These are phyloP conservation scores for Phasia obesa DNA, from an alignment of 2,888 invertebrate species.

Conservation along the genomic window DNA sequence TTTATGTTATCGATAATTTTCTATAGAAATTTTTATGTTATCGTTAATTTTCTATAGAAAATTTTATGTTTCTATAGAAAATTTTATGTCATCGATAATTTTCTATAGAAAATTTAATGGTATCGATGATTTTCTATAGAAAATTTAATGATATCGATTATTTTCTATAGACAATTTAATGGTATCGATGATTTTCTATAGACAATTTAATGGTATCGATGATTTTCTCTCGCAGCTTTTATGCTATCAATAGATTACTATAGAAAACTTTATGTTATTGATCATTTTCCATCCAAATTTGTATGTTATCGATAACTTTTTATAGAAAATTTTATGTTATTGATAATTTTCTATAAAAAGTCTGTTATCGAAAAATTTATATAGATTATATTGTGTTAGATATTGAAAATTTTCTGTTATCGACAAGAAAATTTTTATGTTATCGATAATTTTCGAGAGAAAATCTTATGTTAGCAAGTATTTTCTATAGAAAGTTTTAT, in stretches of 20 bases:
- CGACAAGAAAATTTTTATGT: too few relatives aligned
- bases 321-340: too few relatives aligned
- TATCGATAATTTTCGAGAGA: too few relatives aligned
- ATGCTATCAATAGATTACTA: neutral
- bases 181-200: neutral
- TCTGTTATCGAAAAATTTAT: too few relatives aligned
- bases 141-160: neutral
- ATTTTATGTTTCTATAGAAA: neutral
- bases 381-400: too few relatives aligned
- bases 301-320: too few relatives aligned
- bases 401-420: too few relatives aligned
- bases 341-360: too few relatives aligned
- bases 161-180: neutral
- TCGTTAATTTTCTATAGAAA: neutral
- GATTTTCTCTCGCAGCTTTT: neutral
- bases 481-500: too few relatives aligned
- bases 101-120: neutral
- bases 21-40: neutral
- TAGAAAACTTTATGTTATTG: too few relatives aligned
- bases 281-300: too few relatives aligned
- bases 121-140: neutral
- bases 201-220: neutral
- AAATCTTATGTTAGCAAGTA: too few relatives aligned
- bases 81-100: neutral
- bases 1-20: neutral